phyloP scores from a whole-genome alignment of 2,113 vertebrate genomes.

The Leptocoma aspasia region DNA sequence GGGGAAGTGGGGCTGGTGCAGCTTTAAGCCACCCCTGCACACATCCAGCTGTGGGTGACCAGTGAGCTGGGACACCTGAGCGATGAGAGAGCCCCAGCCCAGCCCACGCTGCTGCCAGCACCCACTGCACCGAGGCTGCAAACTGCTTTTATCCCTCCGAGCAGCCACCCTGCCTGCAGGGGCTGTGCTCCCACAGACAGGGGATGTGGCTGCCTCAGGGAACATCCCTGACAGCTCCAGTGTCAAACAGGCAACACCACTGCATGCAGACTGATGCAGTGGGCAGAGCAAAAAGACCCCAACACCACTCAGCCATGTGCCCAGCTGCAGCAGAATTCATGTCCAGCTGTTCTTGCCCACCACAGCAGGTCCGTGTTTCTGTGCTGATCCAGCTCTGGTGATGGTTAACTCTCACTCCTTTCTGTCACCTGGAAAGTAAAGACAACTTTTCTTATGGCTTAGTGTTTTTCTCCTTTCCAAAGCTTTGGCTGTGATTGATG shows the following conservation, averaged over 20 bases:
- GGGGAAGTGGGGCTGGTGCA: neutral
- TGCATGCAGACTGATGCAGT: neutral
- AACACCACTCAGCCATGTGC: fast-evolving
- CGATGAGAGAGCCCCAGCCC: neutral
- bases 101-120: neutral
- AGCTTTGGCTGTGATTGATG: neutral
- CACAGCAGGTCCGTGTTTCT: neutral
- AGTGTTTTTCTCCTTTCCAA: neutral
- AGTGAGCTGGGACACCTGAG: neutral
- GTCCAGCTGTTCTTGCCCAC: neutral
- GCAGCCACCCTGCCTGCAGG: fast-evolving
- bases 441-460: neutral
- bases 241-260: neutral
- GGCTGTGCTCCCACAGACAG: neutral
- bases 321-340: neutral
- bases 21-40: neutral
- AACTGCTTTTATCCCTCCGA: neutral
- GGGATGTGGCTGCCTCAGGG: too few species aligned
- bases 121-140: neutral
- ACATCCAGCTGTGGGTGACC: neutral
- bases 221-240: neutral
- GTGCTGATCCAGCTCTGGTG: neutral
- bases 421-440: neutral
- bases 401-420: neutral
- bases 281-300: neutral